Percentiles rank a stretch among this genome's conserved stretches.
phyloP scores from a whole-genome alignment of 2,797 vertebrate genomes.

The Oreochromis mossambicus region DNA sequence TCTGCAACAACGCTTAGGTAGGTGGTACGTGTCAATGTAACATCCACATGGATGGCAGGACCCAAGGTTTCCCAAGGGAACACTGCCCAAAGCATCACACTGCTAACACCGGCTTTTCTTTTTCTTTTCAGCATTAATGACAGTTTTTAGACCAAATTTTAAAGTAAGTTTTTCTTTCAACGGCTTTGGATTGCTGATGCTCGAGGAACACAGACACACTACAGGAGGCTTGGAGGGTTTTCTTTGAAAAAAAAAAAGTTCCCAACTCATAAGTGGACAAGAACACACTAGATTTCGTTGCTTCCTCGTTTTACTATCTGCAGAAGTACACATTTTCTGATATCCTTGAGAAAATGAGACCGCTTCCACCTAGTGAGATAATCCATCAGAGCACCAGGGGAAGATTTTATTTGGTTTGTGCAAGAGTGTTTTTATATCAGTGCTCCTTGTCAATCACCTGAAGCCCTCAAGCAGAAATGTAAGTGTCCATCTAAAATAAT shows the following conservation, averaged over 20 bases:
- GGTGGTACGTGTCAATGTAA: not conserved
- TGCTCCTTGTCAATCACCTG: not conserved
- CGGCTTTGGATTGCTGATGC: rapidly evolving
- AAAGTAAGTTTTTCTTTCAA: not conserved
- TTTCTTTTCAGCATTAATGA: not conserved
- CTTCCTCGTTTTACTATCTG: not conserved
- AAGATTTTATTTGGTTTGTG: not conserved
- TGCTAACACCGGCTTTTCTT: rapidly evolving
- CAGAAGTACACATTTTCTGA: not conserved
- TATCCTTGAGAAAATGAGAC: not conserved
- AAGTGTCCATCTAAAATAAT: not conserved
- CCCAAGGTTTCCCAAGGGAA: not conserved
- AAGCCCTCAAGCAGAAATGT: not conserved
- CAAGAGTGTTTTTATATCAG: not conserved
- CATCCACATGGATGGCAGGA: not conserved
- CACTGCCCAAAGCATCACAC: not conserved
- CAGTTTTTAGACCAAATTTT: not conserved
- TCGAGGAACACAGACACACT: not conserved
- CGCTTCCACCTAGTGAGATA: not conserved
- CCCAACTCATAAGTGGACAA: not conserved
- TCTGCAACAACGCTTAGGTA: not conserved
- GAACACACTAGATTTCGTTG: not conserved
- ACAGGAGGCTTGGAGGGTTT: not conserved
- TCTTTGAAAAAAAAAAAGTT: not conserved
- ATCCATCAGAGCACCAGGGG: not conserved